Percentiles rank a stretch among this genome's conserved stretches.
Evolutionary conservation across 2,797 vertebrate genomes (phyloP).

Genomic region (Spea hammondii): DNA sequence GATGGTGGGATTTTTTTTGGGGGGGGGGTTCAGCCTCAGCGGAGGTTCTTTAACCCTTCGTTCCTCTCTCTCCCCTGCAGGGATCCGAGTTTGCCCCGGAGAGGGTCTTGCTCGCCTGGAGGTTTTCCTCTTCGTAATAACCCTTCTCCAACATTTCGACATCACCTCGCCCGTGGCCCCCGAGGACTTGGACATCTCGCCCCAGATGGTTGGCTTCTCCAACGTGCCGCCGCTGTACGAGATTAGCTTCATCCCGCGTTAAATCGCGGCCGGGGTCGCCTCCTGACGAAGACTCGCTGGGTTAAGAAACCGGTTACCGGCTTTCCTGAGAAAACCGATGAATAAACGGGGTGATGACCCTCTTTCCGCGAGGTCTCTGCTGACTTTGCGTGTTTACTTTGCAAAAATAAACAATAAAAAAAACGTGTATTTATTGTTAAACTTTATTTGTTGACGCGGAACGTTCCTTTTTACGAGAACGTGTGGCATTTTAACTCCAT

Average conservation of each 20-base stretch:
- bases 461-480: too few species aligned
- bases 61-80: neutral
- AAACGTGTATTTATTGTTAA: too few species aligned
- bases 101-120: conserved; percentile 45
- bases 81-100: conserved; percentile 39
- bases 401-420: too few species aligned
- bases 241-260: conserved; percentile 25
- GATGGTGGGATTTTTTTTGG: neutral
- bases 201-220: conserved; percentile 25
- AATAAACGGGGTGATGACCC: neutral
- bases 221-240: conserved; percentile 20
- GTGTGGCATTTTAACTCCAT: too few species aligned
- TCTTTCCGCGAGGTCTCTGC: neutral
- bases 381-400: neutral
- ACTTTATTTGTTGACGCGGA: too few species aligned
- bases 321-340: neutral
- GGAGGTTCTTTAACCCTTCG: too few species aligned
- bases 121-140: conserved; percentile 39
- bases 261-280: neutral
- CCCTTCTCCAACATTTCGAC: conserved; percentile 33
- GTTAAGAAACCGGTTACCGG: neutral
- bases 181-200: conserved; percentile 24
- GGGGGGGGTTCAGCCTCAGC: too few species aligned
- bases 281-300: neutral
- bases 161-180: conserved; percentile 10